Conservation (phyloP, 2,113 vertebrate genomes). For the Triplophysa rosa region DNA sequence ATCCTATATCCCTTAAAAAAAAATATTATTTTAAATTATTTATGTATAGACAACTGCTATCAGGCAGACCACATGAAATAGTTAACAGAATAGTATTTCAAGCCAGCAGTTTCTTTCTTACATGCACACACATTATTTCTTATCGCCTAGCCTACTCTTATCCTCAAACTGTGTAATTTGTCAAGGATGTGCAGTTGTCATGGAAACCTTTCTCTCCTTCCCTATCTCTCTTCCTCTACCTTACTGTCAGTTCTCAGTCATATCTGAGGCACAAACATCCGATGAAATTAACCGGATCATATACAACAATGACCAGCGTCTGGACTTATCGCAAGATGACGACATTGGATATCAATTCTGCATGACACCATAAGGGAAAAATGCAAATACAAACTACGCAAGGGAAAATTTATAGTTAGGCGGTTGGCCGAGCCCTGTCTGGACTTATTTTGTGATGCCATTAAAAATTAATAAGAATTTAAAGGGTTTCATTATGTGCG, state of each 20-base stretch:
- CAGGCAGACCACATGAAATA: background rate
- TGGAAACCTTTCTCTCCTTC: slow-evolving; percentile 53
- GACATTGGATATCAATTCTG: background rate
- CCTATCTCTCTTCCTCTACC: slow-evolving; percentile 32
- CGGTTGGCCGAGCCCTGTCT: background rate
- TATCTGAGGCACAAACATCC: slow-evolving; percentile 11
- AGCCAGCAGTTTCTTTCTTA: background rate
- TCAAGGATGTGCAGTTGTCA: slow-evolving; percentile 57
- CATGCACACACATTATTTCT: slow-evolving; percentile 8
- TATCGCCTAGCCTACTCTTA: slow-evolving; percentile 12
- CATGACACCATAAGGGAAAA: background rate
- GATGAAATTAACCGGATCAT: slow-evolving; percentile 23
- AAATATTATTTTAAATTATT: no score
- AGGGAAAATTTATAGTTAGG: background rate
- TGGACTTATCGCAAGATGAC: background rate
- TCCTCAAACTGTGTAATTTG: slow-evolving; percentile 52
- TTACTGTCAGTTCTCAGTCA: slow-evolving; percentile 22
- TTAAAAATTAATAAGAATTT: background rate
- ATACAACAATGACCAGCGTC: background rate
- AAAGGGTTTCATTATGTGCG: background rate
- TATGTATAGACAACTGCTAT: no score
- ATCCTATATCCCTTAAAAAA: no score
- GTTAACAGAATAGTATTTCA: background rate
- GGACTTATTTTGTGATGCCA: background rate
- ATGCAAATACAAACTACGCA: background rate